A percentile compares a stretch with the other conserved stretches of the same genome.
phyloP scores from a whole-genome alignment of 2,888 invertebrate species.

The Cerastoderma edule region DNA sequence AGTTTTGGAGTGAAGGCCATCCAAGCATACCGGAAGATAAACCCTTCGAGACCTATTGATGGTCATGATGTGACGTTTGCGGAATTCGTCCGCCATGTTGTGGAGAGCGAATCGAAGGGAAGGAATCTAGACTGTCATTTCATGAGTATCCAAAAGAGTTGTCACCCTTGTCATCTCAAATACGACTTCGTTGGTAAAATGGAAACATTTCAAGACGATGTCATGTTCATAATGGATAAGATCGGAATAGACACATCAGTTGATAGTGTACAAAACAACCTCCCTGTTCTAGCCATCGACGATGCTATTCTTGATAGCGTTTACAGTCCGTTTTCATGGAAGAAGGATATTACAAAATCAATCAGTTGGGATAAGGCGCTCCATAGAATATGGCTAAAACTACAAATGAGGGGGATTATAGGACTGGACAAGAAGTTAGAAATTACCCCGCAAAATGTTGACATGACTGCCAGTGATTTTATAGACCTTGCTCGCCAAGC shows the following conservation, averaged over 20 bases:
- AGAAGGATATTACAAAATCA: slow-evolving; percentile 28
- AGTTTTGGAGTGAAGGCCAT: slow-evolving; percentile 40
- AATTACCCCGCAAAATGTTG: slow-evolving; percentile 4
- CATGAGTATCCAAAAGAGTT: slow-evolving; percentile 38
- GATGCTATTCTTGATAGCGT: slow-evolving; percentile 54
- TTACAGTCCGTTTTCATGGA: slow-evolving; percentile 47
- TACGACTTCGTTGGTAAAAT: slow-evolving; percentile 49
- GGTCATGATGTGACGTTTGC: slow-evolving; percentile 55
- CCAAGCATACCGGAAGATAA: slow-evolving; percentile 11
- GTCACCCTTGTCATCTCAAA: slow-evolving; percentile 41
- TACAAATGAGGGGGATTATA: slow-evolving; percentile 55
- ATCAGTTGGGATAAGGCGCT: slow-evolving; percentile 55
- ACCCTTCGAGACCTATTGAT: not conserved
- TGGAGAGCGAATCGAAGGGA: slow-evolving; percentile 22
- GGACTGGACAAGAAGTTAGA: slow-evolving; percentile 17
- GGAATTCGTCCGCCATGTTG: slow-evolving; percentile 47
- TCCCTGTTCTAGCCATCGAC: slow-evolving; percentile 28
- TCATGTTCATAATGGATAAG: slow-evolving; percentile 45
- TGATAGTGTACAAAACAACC: slow-evolving; percentile 8
- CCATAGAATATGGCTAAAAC: slow-evolving; percentile 51
- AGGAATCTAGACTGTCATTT: slow-evolving; percentile 45
- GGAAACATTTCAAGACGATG: slow-evolving; percentile 46
- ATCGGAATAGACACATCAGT: slow-evolving; percentile 35
- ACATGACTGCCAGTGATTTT: slow-evolving; percentile 35
- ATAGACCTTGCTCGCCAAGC: slow-evolving; percentile 41